phyloP scores from a whole-genome alignment of 2,888 invertebrate genomes.

The Anticlea derivata region DNA sequence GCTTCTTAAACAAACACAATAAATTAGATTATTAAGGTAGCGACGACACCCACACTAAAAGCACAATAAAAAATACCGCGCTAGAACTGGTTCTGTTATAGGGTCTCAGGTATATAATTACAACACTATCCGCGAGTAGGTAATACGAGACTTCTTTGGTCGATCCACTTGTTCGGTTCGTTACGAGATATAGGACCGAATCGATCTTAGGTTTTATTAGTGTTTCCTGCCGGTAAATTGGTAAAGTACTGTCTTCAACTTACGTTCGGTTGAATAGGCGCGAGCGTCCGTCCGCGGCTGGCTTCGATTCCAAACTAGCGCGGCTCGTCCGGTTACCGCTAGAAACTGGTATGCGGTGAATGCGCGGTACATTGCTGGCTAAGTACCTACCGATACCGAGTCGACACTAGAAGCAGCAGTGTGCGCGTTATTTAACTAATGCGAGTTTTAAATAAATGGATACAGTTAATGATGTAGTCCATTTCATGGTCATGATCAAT shows the following conservation, averaged over 20 bases:
- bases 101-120: slow-evolving; percentile 8
- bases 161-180: neutral
- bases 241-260: slow-evolving; percentile 48
- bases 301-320: slow-evolving; percentile 31
- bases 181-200: slow-evolving; percentile 14
- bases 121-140: neutral
- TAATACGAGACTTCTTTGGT: neutral
- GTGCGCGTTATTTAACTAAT: no score
- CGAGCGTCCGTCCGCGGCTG: slow-evolving; percentile 24
- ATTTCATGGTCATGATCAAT: no score
- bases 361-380: neutral
- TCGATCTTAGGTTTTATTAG: slow-evolving; percentile 39
- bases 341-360: neutral
- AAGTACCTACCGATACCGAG: no score
- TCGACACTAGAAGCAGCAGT: no score
- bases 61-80: slow-evolving; percentile 12
- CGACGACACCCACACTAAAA: slow-evolving; percentile 12
- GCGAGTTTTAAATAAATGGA: no score
- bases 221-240: slow-evolving; percentile 48
- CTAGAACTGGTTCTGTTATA: slow-evolving; percentile 23
- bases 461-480: no score
- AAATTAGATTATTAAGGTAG: no score
- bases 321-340: slow-evolving; percentile 9
- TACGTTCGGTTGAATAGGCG: slow-evolving; percentile 30
- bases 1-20: slow-evolving; percentile 34